Evolutionary conservation across 2,888 invertebrate genomes (phyloP).

Genomic region (Nematopogon swammerdamellus): DNA sequence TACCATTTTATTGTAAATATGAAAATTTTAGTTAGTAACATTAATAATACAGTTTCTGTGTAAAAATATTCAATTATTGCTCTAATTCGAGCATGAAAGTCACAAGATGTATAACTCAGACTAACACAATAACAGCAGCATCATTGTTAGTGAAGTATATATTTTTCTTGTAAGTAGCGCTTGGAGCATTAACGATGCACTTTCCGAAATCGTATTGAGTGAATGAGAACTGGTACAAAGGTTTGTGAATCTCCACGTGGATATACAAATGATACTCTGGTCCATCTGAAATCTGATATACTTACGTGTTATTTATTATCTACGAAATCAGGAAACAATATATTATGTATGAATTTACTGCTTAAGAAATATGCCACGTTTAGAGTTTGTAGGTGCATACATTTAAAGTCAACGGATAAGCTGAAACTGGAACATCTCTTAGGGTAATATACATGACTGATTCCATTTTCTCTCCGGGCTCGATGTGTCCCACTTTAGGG

Average conservation of each 20-base stretch:
- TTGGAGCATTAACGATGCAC: conserved; percentile 57
- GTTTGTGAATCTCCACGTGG: conserved; percentile 54
- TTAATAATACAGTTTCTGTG: too few species aligned
- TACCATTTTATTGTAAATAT: neutral
- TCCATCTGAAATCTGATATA: conserved; percentile 62
- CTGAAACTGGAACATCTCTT: conserved; percentile 35
- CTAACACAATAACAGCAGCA: conserved; percentile 29
- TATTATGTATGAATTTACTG: too few species aligned
- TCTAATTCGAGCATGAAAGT: too few species aligned
- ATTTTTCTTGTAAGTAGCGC: conserved; percentile 39
- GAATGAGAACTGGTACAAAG: conserved; percentile 61
- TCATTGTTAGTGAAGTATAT: conserved; percentile 34
- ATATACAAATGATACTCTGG: conserved; percentile 59
- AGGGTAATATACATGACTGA: conserved; percentile 33
- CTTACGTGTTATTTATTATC: too few species aligned
- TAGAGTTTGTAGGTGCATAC: conserved; percentile 18
- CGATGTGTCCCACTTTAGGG: conserved; percentile 32
- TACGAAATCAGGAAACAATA: too few species aligned
- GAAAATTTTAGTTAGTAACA: too few species aligned
- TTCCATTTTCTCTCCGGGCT: conserved; percentile 27
- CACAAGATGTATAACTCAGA: too few species aligned
- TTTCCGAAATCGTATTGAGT: conserved; percentile 62
- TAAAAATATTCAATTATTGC: too few species aligned
- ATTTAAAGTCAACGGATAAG: conserved; percentile 31
- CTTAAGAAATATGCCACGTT: too few species aligned